Base-by-base conservation (phyloP, 2,888 invertebrate genomes). In the Clostera curtula region DNA sequence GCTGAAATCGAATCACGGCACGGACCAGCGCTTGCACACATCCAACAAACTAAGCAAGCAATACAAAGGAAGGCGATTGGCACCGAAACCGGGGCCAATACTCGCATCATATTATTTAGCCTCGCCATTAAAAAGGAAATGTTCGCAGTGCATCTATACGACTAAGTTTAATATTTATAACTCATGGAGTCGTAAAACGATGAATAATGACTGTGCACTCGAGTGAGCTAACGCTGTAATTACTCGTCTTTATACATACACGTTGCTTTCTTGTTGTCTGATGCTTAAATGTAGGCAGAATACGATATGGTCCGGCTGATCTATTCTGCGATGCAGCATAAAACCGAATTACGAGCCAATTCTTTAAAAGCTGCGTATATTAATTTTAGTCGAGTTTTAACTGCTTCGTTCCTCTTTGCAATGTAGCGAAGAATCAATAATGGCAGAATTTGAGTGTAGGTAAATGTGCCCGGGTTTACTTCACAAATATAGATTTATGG, bases 81-180 rank as follows among this genome's bases (percentile, higher is more conserved):
- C 65, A 64, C 69, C 56, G 50, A 66, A 68, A 59, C 65, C 60
- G 52, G 59, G 65, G 52, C 69, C 63, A 49, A 61, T 56, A 64
- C 72, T 66, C 65, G 70, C 65, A 71, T 72, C 72, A 68, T 76
- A 72, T 49, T 49, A 49, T 80, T 80, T 76, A 76, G 69, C 67
- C 71, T 71, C 68, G 69, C 71, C 76, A 83, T 80, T 80, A 83
- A 82, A 80, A 80, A 75, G 74, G 69, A 82, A 80, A 82, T 80
- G 77, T 83, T 80, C 75, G 82, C 82, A 76, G 79, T 80, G 62
- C 76, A 72, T 73, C 77, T 80, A 80, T 79, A 82, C 79, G 76
- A 74, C 74, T 64, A 70, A 72, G 73, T 79, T 82, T 79, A 79
- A 80, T 80, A 82, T 82, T 83, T 83, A 83, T 82, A 83, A 75